Conservation (phyloP, 2,113 vertebrate species). For the Antechinus flavipes region DNA sequence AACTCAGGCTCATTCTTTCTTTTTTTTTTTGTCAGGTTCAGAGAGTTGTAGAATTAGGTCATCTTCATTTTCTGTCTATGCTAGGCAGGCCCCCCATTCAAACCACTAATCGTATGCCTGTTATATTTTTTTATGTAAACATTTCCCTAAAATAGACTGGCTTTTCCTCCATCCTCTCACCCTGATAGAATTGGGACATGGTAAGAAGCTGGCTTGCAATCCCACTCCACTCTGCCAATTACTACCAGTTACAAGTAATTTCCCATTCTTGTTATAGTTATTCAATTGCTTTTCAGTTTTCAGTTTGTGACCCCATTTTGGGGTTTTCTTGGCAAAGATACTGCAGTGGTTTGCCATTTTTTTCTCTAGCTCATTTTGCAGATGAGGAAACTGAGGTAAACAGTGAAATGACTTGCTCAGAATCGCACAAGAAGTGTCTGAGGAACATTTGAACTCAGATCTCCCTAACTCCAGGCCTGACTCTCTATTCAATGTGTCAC, state of each 20-base stretch:
- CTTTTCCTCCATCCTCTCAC: neutral
- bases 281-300: too few species aligned
- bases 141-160: neutral
- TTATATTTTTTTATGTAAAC: neutral
- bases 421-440: too few species aligned
- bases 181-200: neutral
- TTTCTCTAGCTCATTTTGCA: too few species aligned
- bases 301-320: too few species aligned
- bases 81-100: neutral
- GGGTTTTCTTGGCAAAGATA: too few species aligned
- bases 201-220: neutral
- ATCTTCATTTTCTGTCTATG: neutral
- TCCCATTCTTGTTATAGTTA: neutral
- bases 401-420: too few species aligned
- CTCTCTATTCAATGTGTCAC: too few species aligned
- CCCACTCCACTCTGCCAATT: neutral
- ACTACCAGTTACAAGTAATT: neutral
- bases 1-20: neutral
- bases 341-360: too few species aligned
- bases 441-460: too few species aligned
- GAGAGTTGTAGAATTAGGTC: neutral
- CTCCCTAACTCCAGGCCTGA: too few species aligned
- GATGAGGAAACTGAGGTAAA: too few species aligned
- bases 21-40: neutral
- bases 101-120: neutral